A percentile compares a stretch with the other conserved stretches of the same genome.
Evolutionary conservation across 2,797 vertebrate genomes (phyloP).

Genomic region (Oreortyx pictus): DNA sequence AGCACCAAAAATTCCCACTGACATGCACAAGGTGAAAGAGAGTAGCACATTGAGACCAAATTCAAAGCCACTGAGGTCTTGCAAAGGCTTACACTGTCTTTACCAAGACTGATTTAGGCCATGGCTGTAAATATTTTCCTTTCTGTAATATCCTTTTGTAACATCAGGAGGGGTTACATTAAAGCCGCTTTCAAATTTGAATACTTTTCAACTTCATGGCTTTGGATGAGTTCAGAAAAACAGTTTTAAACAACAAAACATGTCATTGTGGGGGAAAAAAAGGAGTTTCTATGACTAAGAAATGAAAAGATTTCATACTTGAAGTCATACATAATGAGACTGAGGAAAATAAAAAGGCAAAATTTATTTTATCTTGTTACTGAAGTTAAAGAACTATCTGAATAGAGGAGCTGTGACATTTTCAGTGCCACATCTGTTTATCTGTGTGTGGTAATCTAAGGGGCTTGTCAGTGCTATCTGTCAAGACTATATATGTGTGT

Average conservation of each 20-base stretch:
- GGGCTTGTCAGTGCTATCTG: background rate
- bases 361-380: background rate
- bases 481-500: background rate
- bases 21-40: background rate
- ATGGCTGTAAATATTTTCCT: background rate
- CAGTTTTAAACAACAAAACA: constrained; percentile 24
- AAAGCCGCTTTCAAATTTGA: background rate
- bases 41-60: background rate
- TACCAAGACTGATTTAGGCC: background rate
- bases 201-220: background rate
- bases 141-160: background rate
- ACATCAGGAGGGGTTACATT: background rate
- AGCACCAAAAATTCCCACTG: background rate
- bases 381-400: constrained; percentile 8
- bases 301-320: constrained; percentile 1
- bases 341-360: background rate
- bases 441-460: background rate
- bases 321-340: background rate
- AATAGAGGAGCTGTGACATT: background rate
- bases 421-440: background rate
- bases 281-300: constrained; percentile 9
- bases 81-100: background rate
- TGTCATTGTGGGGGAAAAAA: background rate
- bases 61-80: background rate
- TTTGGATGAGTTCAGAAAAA: constrained; percentile 20